phyloP scores from a whole-genome alignment of 2,113 vertebrate species.

The Lepisosteus osseus region DNA sequence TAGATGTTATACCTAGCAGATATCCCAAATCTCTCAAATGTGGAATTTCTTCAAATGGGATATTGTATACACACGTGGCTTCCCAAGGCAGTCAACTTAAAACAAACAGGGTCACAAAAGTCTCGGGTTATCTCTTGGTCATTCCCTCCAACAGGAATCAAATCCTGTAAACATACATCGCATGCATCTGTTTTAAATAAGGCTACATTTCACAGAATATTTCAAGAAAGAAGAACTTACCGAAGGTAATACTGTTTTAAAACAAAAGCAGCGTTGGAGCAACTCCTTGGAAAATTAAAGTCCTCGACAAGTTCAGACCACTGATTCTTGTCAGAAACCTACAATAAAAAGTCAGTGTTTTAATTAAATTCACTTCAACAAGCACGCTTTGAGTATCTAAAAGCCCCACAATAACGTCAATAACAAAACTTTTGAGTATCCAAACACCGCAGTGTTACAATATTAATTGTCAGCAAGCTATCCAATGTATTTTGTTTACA shows the following conservation, averaged over 20 bases:
- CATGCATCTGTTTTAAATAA: slow-evolving; percentile 42
- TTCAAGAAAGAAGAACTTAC: slow-evolving; percentile 70
- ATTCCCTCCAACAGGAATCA: slow-evolving; percentile 34
- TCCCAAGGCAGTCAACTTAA: not conserved
- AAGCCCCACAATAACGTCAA: slow-evolving; percentile 15
- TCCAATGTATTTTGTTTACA: not conserved
- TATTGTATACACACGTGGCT: not conserved
- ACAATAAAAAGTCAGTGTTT: slow-evolving; percentile 35
- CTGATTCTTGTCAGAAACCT: slow-evolving; percentile 98
- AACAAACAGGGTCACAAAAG: not conserved
- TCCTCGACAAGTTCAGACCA: slow-evolving; percentile 96
- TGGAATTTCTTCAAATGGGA: not conserved
- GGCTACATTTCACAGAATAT: slow-evolving; percentile 34
- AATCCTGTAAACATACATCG: slow-evolving; percentile 68
- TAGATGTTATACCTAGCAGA: not conserved
- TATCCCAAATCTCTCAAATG: not conserved
- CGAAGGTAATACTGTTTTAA: slow-evolving; percentile 99
- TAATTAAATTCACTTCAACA: not conserved
- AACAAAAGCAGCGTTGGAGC: slow-evolving; percentile 98
- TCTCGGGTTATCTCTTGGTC: slow-evolving; percentile 7
- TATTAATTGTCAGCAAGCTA: no score
- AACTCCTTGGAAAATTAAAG: slow-evolving; percentile 97
- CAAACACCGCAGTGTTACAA: no score
- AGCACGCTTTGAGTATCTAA: no score
- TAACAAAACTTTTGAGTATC: not conserved